These are phyloP conservation scores for Drosophila repleta DNA, from an alignment of 1,140 invertebrate species.

Conservation along the genomic window DNA sequence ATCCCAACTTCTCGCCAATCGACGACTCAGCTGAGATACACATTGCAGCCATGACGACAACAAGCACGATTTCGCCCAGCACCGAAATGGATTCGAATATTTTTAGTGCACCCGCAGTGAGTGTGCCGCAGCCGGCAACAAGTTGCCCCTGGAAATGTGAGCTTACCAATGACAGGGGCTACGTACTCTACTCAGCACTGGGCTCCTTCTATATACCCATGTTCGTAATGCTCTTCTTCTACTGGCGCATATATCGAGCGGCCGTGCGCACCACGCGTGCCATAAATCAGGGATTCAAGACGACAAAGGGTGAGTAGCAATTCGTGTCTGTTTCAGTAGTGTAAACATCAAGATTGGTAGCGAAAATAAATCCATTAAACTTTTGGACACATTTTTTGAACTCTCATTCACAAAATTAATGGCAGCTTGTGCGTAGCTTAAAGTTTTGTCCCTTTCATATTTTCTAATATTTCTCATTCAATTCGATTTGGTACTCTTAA, in stretches of 20 bases:
- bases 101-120: conserved; percentile 40
- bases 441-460: conserved; percentile 57
- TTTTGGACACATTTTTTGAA: conserved; percentile 65
- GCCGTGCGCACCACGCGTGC: conserved; percentile 88
- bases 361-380: conserved; percentile 26
- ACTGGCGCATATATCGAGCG: conserved; percentile 94
- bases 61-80: conserved; percentile 21
- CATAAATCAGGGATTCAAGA: conserved; percentile 94
- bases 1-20: conserved; percentile 69
- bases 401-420: conserved; percentile 52
- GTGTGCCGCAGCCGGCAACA: conserved; percentile 69
- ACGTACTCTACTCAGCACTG: conserved; percentile 95
- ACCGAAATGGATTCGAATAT: conserved; percentile 59
- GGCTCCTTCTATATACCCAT: conserved; percentile 97
- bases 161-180: conserved; percentile 94
- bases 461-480: conserved; percentile 56
- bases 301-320: conserved; percentile 89
- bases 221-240: conserved; percentile 97
- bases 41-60: conserved; percentile 41
- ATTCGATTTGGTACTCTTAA: conserved; percentile 29
- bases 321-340: neutral
- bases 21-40: conserved; percentile 64
- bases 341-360: conserved; percentile 16
- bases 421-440: conserved; percentile 78
- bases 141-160: conserved; percentile 94